These are phyloP conservation scores for Antheraea pernyi DNA, from an alignment of 1,140 invertebrate species.

Conservation along the genomic window DNA sequence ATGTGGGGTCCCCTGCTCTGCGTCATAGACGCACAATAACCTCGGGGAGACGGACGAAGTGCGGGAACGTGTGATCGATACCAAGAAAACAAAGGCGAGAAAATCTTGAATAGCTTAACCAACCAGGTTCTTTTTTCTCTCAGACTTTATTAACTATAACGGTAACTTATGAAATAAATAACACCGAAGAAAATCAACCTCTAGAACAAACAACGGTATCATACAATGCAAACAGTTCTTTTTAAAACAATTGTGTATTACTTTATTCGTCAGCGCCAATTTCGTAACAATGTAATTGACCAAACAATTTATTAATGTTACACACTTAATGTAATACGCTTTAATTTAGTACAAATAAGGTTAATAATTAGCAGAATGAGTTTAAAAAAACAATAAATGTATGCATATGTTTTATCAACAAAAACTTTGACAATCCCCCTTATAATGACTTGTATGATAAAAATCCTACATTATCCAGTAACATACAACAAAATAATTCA, in stretches of 20 bases:
- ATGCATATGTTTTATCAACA: neutral
- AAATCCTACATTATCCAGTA: neutral
- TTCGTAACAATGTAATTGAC: too few relatives aligned
- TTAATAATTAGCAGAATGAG: too few relatives aligned
- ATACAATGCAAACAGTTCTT: too few relatives aligned
- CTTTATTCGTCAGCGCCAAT: too few relatives aligned
- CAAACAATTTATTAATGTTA: too few relatives aligned
- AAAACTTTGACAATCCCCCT: neutral
- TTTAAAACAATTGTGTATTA: too few relatives aligned
- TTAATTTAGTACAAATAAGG: too few relatives aligned
- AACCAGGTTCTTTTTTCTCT: neutral
- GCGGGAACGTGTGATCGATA: slow-evolving; percentile 12
- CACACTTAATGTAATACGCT: too few relatives aligned
- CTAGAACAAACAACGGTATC: too few relatives aligned
- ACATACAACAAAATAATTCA: neutral
- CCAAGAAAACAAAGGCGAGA: neutral
- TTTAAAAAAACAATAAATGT: neutral
- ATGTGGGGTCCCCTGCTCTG: slow-evolving; percentile 34
- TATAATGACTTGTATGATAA: neutral
- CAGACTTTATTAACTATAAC: neutral
- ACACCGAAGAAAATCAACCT: too few relatives aligned
- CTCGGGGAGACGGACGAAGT: slow-evolving; percentile 17
- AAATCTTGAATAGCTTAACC: neutral
- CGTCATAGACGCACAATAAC: slow-evolving; percentile 35
- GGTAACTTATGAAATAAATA: too few relatives aligned